phyloP scores from a whole-genome alignment of 1,140 invertebrate species.

The Orchesella cincta region DNA sequence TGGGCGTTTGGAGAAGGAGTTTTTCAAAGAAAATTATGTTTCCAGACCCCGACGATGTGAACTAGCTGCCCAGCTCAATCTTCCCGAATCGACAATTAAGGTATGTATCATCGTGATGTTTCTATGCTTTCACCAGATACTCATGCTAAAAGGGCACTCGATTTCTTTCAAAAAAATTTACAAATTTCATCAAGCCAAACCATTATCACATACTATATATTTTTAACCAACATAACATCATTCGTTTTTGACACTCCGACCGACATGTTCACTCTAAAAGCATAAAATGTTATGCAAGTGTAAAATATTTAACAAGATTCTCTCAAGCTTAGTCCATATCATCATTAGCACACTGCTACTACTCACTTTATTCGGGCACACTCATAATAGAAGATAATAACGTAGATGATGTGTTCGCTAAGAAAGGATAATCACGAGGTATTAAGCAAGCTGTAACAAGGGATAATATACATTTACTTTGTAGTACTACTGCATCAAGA shows the following conservation, averaged over 20 bases:
- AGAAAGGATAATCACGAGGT: conserved; percentile 43
- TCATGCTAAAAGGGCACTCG: neutral
- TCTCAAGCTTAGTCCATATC: neutral
- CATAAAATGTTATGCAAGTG: neutral
- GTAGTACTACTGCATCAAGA: neutral
- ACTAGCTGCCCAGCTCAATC: conserved; percentile 85
- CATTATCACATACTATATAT: conserved; percentile 2
- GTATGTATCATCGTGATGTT: conserved; percentile 60
- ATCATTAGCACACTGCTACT: conserved; percentile 9
- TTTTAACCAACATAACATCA: neutral
- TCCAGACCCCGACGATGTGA: conserved; percentile 91
- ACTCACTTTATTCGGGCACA: neutral
- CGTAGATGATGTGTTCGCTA: conserved; percentile 39
- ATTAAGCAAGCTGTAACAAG: conserved; percentile 24
- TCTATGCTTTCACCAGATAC: neutral
- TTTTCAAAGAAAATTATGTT: conserved; percentile 96
- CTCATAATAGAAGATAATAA: conserved; percentile 14
- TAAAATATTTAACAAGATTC: conserved; percentile 9
- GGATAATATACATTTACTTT: neutral
- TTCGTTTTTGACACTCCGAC: neutral
- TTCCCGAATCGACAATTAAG: conserved; percentile 98
- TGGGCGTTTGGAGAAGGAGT: conserved; percentile 92
- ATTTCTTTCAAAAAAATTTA: conserved; percentile 5
- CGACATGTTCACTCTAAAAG: neutral
- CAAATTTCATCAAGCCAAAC: conserved; percentile 9